A percentile compares a stretch with the other conserved stretches of the same genome.
Conservation (phyloP, 1,140 invertebrate genomes). For the Cydia splendana region DNA sequence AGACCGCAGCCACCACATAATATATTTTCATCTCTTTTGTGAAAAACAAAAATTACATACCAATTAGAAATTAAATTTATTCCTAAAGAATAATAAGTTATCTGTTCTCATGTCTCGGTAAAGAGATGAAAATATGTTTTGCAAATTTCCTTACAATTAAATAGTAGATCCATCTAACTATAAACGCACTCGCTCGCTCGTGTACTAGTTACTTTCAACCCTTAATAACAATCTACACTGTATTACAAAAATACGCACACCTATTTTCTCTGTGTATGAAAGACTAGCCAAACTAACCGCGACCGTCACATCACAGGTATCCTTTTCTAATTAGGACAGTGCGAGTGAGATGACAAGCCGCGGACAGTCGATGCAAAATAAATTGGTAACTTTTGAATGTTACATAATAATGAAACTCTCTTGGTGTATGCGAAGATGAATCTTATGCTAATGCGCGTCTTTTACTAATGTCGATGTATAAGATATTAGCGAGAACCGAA, state of each 20-base stretch:
- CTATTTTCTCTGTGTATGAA: neutral
- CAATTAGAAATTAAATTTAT: neutral
- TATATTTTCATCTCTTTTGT: neutral
- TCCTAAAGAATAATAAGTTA: neutral
- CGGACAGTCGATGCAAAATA: neutral
- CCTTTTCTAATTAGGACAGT: neutral
- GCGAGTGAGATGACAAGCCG: neutral
- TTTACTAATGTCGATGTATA: neutral
- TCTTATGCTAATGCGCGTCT: too few relatives aligned
- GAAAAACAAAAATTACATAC: neutral
- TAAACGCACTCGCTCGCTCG: neutral
- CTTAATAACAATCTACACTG: neutral
- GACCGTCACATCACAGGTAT: neutral
- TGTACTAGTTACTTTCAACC: neutral
- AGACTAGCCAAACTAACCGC: slow-evolving; percentile 6
- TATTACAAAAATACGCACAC: slow-evolving; percentile 7
- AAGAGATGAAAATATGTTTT: slow-evolving; percentile 8
- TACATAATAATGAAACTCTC: neutral
- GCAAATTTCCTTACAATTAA: neutral
- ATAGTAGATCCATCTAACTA: neutral
- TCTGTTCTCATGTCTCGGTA: neutral
- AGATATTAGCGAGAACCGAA: too few relatives aligned
- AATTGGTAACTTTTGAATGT: neutral
- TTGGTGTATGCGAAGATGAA: too few relatives aligned
- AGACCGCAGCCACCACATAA: neutral